A percentile compares a stretch with the other conserved stretches of the same genome.
Evolutionary conservation across 2,797 vertebrate species (phyloP).

Genomic region (Phoebastria nigripes): DNA sequence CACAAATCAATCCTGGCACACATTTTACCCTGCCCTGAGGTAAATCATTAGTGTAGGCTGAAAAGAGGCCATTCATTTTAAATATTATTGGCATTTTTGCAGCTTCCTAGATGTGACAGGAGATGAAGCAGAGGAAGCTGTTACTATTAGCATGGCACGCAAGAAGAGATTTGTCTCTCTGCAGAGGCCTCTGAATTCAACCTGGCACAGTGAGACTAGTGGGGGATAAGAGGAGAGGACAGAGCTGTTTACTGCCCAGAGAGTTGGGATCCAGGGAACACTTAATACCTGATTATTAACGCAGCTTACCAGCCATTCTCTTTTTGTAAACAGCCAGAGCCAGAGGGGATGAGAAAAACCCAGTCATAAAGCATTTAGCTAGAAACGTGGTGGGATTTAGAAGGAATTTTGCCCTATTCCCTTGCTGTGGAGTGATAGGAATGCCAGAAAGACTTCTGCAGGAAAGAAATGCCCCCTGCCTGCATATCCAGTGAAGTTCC

Average conservation of each 20-base stretch:
- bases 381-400: conserved; percentile 23
- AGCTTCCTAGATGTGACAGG: background rate
- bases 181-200: conserved; percentile 1
- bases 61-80: background rate
- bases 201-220: background rate
- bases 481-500: background rate
- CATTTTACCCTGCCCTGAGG: background rate
- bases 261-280: conserved; percentile 41
- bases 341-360: conserved; percentile 50
- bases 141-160: background rate
- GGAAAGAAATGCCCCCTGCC: background rate
- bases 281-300: conserved; percentile 68
- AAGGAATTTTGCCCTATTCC: conserved; percentile 36
- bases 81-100: background rate
- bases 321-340: conserved; percentile 41
- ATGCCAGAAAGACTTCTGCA: background rate
- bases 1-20: background rate
- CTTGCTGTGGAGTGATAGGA: background rate
- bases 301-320: conserved; percentile 58
- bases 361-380: conserved; percentile 27
- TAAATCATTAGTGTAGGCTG: background rate
- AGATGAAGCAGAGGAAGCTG: background rate
- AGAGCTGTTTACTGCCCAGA: conserved; percentile 35
- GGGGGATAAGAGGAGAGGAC: background rate
- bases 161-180: conserved; percentile 1